Conservation (phyloP, 2,113 vertebrate genomes). For the Apteryx owenii region DNA sequence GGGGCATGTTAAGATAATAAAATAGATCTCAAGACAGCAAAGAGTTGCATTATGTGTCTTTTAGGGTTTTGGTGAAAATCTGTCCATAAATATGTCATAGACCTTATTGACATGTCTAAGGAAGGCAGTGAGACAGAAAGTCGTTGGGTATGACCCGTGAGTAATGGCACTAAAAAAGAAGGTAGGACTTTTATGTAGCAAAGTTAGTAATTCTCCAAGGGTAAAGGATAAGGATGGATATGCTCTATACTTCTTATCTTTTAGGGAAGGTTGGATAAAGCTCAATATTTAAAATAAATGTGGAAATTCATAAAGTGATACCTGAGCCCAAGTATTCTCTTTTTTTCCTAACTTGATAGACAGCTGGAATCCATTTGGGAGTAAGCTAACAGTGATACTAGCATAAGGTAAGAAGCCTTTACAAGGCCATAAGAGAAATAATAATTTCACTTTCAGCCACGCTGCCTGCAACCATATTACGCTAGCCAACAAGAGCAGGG, state of each 20-base stretch:
- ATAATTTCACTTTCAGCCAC: neutral
- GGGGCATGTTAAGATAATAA: neutral
- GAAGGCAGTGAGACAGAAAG: neutral
- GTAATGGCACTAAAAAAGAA: neutral
- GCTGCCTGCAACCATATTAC: neutral
- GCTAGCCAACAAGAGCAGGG: accelerated
- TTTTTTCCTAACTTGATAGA: neutral
- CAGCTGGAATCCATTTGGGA: neutral
- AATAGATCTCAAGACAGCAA: neutral
- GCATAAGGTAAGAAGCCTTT: neutral
- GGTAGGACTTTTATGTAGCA: neutral
- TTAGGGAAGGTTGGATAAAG: neutral
- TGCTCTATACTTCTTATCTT: neutral
- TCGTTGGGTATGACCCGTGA: neutral
- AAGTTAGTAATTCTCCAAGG: neutral
- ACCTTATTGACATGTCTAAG: neutral
- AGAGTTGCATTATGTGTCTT: neutral
- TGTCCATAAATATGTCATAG: neutral
- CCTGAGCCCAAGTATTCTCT: neutral
- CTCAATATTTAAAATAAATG: neutral
- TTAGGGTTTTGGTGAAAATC: neutral
- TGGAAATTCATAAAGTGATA: neutral
- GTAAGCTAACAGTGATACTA: neutral
- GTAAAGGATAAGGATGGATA: neutral
- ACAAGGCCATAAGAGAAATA: neutral